Base-by-base conservation (phyloP, 2,113 vertebrate genomes). In the Neolamprologus toae region DNA sequence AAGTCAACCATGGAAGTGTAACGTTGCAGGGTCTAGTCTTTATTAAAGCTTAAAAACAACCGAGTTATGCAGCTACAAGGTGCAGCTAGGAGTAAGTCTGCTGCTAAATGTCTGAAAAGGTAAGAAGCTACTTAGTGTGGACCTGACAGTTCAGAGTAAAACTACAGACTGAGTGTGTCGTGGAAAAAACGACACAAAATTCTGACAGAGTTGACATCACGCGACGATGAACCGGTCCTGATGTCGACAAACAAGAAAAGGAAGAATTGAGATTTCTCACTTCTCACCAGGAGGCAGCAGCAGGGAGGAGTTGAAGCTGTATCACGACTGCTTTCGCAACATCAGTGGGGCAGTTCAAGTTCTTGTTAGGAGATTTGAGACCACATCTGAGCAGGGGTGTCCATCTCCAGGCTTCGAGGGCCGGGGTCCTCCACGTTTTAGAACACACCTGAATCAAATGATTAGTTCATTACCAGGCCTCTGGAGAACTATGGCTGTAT, bases 181-280 rank as follows among this genome's bases (percentile, higher is more conserved):
- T 11, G 9, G 2, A 63, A 63, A 19, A 33, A 33, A 0, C 5
- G 9, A 7, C 57, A 61, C 28, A 61, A 19, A 61, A 7, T 0
- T 33, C 28, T 63, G 4, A 61, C 5, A 33, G 28, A 33, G 28
- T 61, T 33, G 16, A 61, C 57, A 3, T 61, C 1, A 19, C 19
- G 9, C 3, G 5, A 61, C 0, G 5, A 33, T 19, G 28, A 61
- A 61, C 16, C 2, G 9, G 28, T 4, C 59, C 59, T 11, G 28
- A 63, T 63, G 28, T 33, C 5, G 19, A 19, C 59, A 63, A 63
- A 63, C 31, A 63, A 35, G 31, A 63, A 63, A 35, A 63, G 17
- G 31, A n/a, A 63, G 59, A 63, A 63, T 19, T 33, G 59, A 11
- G 59, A 19, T 63, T 63, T 33, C 9, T 59, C 23, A 28, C 28